Evolutionary conservation across 64 coral and sea anemone species (phyloP), one percentile per base, ranked within the genome.

Genomic region (Orbicella faveolata): DNA sequence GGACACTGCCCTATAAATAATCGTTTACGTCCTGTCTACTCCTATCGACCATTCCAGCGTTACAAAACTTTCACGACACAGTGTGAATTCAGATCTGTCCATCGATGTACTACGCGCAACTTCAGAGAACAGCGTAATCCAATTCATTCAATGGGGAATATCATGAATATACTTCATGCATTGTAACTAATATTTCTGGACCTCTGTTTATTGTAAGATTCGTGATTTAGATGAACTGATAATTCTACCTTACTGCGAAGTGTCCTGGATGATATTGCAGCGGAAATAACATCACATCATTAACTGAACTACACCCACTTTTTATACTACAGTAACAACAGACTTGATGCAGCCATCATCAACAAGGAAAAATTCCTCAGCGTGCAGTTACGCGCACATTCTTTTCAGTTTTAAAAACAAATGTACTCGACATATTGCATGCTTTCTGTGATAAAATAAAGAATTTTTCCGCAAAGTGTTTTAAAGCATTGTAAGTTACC

Each of bases 181-280:
- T 61, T 63, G 55, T 19, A 81, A 36, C 57, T 17, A 36, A 12
- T 78, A 79, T 30, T 26, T 26, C 23, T n/a, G 18, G 8, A 39
- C 41, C 17, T 85, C 82, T 85, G 82, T 52, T 85, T 85, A 85
- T n/a, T 85, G 65, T 72, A 85, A 85, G 19, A 72, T 52, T 85
- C 36, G n/a, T 57, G 57, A 78, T 51, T 85, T 70, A 30, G 36
- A 52, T 72, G 20, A n/a, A 39, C 2, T 69, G 61, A 83, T 63
- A 83, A 83, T 64, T 83, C 34, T 36, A 36, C 34, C 82, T 30
- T 21, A 85, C 82, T 26, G 82, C 68, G 41, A 52, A 7, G 41
- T 67, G 39, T 73, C 82, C 7, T 85, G 11, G 23, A 69, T 52
- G 26, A 53, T 72, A 52, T 52, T 33, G 15, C 64, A 14, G 4